Percentiles rank a stretch among this genome's conserved stretches.
These are phyloP conservation scores for Pseudorasbora parva DNA, from an alignment of 2,113 vertebrate genomes.

Conservation along the genomic window DNA sequence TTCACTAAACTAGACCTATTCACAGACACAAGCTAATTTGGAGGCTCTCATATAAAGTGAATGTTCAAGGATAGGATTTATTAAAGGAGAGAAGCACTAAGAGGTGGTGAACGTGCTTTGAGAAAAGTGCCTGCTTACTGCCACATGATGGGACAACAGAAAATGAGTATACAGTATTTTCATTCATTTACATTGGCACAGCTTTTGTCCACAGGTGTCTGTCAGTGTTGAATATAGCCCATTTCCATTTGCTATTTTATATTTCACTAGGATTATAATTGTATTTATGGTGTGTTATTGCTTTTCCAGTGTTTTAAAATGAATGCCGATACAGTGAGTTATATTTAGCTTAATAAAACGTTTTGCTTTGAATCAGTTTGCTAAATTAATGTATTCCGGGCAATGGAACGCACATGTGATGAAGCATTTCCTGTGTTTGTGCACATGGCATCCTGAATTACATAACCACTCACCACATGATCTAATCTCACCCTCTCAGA, in stretches of 20 bases:
- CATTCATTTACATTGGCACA: background rate
- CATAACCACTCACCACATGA: conserved; percentile 33
- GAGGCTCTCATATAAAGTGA: background rate
- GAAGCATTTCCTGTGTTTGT: conserved; percentile 12
- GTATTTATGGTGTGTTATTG: background rate
- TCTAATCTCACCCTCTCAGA: conserved; percentile 9
- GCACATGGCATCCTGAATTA: conserved; percentile 24
- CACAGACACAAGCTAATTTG: background rate
- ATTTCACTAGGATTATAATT: background rate
- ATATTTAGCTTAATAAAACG: background rate
- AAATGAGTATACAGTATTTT: conserved; percentile 6
- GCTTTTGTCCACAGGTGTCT: background rate
- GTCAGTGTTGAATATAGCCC: background rate
- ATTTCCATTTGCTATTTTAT: background rate
- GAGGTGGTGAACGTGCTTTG: background rate
- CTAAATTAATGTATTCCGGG: background rate
- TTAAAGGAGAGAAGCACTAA: background rate
- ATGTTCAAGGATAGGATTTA: background rate
- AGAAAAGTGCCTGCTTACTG: background rate
- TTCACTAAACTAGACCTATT: conserved; percentile 4
- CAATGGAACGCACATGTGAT: background rate
- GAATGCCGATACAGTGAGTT: background rate
- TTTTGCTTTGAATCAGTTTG: background rate
- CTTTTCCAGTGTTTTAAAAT: background rate
- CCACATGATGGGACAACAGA: background rate